phyloP scores from a whole-genome alignment of 2,113 vertebrate species.

The Periophthalmus modestus region DNA sequence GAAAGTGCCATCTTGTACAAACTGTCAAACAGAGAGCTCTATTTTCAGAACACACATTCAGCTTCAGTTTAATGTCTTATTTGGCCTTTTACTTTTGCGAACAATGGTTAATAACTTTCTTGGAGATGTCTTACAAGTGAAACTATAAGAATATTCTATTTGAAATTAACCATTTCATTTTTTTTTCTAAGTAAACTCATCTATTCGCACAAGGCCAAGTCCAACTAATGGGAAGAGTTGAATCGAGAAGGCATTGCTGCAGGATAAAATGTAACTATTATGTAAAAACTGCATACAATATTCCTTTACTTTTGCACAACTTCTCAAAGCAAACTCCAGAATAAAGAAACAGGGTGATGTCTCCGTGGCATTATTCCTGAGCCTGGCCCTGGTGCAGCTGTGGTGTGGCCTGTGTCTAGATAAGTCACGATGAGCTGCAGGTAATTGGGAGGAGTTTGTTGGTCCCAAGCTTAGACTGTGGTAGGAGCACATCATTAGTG shows the following conservation, averaged over 20 bases:
- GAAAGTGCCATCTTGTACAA: neutral
- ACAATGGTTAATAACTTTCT: neutral
- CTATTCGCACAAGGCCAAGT: no score
- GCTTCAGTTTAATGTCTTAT: conserved; percentile 1
- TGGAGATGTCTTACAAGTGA: neutral
- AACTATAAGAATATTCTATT: no score
- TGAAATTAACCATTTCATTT: no score
- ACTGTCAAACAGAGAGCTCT: neutral
- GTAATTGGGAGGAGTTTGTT: conserved; percentile 69
- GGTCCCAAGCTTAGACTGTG: conserved; percentile 53
- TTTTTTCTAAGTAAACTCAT: no score
- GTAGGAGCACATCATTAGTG: conserved; percentile 67
- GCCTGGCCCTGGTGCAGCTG: conserved; percentile 41
- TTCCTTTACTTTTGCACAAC: neutral
- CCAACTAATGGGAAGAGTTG: no score
- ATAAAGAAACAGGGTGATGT: conserved; percentile 26
- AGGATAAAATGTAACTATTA: no score
- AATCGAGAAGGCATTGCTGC: no score
- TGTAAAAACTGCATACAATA: neutral
- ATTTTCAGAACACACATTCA: neutral
- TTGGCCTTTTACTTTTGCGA: neutral
- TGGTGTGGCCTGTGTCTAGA: conserved; percentile 38
- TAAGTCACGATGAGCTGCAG: conserved; percentile 38
- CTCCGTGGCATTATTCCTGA: conserved; percentile 46
- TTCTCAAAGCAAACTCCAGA: neutral